A percentile compares a stretch with the other conserved stretches of the same genome.
Evolutionary conservation across 2,888 invertebrate genomes (phyloP).

Genomic region (Erebia aethiops): DNA sequence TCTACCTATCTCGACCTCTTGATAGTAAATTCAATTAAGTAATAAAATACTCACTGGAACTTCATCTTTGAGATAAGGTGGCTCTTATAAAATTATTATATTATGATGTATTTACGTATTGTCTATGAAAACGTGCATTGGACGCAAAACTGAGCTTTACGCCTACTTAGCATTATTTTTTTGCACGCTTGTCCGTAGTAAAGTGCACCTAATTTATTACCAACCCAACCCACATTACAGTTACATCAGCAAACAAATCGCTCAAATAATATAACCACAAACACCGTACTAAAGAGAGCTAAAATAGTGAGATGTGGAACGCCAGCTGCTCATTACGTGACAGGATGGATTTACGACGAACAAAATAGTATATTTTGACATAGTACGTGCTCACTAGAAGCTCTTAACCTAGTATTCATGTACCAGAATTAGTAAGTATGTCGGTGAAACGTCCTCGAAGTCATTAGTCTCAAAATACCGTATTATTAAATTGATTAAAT

Average conservation of each 20-base stretch:
- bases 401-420: constrained; percentile 8
- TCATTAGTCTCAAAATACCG: not conserved
- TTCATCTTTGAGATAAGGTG: too few relatives aligned
- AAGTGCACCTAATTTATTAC: not conserved
- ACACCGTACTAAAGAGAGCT: not conserved
- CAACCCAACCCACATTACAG: not conserved
- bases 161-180: too few relatives aligned
- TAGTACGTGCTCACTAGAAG: not conserved
- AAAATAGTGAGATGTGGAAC: constrained; percentile 34
- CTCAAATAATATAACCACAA: not conserved
- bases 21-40: too few relatives aligned
- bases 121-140: too few relatives aligned
- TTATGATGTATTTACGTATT: too few relatives aligned
- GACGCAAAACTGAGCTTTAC: too few relatives aligned
- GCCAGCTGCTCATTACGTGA: constrained; percentile 33
- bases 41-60: too few relatives aligned
- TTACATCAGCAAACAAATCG: constrained; percentile 13
- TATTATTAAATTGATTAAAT: not conserved
- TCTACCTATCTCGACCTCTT: not conserved
- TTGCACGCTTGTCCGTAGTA: not conserved
- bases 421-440: not conserved
- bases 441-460: not conserved
- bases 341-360: constrained; percentile 11
- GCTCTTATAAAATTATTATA: too few relatives aligned
- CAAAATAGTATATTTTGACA: constrained; percentile 14